Conservation (phyloP, 2,113 vertebrate species). For the Poeciliopsis turrubarensis region DNA sequence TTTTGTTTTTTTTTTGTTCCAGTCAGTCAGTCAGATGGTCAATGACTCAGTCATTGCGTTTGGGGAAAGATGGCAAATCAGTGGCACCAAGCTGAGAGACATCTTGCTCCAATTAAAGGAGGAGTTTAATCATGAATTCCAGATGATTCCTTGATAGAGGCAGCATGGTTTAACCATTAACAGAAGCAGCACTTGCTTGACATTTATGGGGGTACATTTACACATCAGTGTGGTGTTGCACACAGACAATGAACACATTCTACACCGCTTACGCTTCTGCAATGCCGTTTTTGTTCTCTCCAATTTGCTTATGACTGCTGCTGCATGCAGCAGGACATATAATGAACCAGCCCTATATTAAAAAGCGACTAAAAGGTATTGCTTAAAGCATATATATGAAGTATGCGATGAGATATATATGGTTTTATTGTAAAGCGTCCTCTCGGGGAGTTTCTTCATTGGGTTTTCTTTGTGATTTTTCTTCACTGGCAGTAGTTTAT, state of each 20-base stretch:
- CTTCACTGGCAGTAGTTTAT: conserved; percentile 43
- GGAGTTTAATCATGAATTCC: conserved; percentile 49
- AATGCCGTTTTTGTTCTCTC: conserved; percentile 43
- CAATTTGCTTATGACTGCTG: conserved; percentile 46
- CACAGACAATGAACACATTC: conserved; percentile 35
- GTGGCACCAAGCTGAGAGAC: background rate
- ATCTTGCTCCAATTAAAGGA: conserved; percentile 13
- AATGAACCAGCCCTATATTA: conserved; percentile 4
- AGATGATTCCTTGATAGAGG: conserved; percentile 39
- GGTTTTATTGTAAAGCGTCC: conserved; percentile 29
- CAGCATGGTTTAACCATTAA: conserved; percentile 27
- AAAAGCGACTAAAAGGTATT: background rate
- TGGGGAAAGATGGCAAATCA: background rate
- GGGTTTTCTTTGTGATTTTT: conserved; percentile 27
- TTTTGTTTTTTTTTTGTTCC: conserved; percentile 9
- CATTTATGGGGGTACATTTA: conserved; percentile 31
- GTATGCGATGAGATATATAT: background rate
- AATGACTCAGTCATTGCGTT: conserved; percentile 7
- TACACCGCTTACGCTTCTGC: conserved; percentile 28
- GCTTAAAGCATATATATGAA: background rate
- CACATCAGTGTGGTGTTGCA: conserved; percentile 14
- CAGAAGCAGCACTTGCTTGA: conserved; percentile 18
- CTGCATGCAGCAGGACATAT: conserved; percentile 21
- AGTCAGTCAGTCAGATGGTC: conserved; percentile 19
- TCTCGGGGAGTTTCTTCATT: conserved; percentile 6